phyloP scores from a whole-genome alignment of 37 sponge, comb jelly and placozoan species.

The Spongia lamella region DNA sequence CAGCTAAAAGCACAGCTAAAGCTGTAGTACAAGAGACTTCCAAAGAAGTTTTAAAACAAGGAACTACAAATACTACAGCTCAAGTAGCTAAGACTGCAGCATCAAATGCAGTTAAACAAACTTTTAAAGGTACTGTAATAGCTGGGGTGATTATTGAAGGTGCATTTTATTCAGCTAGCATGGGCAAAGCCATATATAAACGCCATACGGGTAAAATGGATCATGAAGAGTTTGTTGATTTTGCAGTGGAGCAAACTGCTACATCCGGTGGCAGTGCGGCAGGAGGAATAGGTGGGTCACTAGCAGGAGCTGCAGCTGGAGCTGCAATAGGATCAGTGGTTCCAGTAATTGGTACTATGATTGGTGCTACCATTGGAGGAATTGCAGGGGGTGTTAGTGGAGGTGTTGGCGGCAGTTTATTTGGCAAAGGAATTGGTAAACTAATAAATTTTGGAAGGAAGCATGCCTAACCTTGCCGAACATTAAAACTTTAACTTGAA shows the following conservation, averaged over 20 bases:
- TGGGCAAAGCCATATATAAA: no score
- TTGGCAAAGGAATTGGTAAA: background rate
- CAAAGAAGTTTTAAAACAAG: no score
- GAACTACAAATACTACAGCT: no score
- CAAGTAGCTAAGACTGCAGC: no score
- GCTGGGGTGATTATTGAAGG: no score
- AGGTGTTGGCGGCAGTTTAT: background rate
- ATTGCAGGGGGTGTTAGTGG: background rate
- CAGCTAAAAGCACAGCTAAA: no score
- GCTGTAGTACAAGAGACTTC: no score
- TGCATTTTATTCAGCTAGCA: no score
- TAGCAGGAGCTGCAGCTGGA: background rate
- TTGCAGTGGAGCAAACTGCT: background rate
- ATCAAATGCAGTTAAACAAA: no score
- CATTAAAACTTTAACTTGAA: no score
- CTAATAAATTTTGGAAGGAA: background rate
- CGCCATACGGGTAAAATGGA: background rate
- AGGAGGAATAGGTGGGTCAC: background rate
- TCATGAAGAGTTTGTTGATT: background rate
- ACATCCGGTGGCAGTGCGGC: background rate
- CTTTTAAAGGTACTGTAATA: no score
- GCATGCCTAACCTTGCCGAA: no score
- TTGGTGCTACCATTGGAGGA: background rate
- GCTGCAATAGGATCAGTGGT: background rate
- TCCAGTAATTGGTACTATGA: background rate